A percentile compares a stretch with the other conserved stretches of the same genome.
These are phyloP conservation scores for Frieseomelitta varia DNA, from an alignment of 1,140 invertebrate genomes.

Conservation along the genomic window DNA sequence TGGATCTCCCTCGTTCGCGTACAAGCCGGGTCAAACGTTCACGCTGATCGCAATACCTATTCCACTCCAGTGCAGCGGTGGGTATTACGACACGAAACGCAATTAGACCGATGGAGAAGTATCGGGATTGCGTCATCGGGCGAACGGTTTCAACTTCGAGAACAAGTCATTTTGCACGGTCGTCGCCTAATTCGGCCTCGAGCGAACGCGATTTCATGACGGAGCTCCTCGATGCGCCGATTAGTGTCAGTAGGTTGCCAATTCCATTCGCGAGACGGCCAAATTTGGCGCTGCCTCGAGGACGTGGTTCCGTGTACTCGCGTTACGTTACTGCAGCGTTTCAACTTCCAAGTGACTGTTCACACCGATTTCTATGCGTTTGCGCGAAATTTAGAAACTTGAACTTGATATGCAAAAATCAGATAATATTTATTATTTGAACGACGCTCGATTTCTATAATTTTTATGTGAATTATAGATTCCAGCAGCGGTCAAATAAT, in stretches of 20 bases:
- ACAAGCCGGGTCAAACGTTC: background rate
- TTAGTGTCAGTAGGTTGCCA: constrained; percentile 79
- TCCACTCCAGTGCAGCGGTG: background rate
- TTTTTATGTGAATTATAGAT: too few relatives aligned
- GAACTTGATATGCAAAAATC: too few relatives aligned
- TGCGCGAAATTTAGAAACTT: too few relatives aligned
- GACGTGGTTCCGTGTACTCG: constrained; percentile 42
- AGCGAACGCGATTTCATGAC: constrained; percentile 64
- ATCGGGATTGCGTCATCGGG: constrained; percentile 13
- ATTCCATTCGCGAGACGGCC: constrained; percentile 70
- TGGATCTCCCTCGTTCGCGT: too few relatives aligned
- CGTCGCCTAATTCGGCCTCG: constrained; percentile 63
- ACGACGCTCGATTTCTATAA: too few relatives aligned
- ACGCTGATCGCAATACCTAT: background rate
- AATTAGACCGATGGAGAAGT: constrained; percentile 32
- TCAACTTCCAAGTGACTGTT: background rate
- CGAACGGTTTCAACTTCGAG: constrained; percentile 4
- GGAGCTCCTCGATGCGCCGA: constrained; percentile 54
- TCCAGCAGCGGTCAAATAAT: too few relatives aligned
- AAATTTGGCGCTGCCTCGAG: constrained; percentile 72
- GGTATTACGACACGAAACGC: constrained; percentile 18
- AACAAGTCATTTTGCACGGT: constrained; percentile 49
- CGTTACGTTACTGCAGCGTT: constrained; percentile 50
- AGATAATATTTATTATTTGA: too few relatives aligned
- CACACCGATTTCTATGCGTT: too few relatives aligned